Percentiles rank a stretch among this genome's conserved stretches.
phyloP scores from a whole-genome alignment of 37 sponge, comb jelly and placozoan species.

The Beroe forskalii region DNA sequence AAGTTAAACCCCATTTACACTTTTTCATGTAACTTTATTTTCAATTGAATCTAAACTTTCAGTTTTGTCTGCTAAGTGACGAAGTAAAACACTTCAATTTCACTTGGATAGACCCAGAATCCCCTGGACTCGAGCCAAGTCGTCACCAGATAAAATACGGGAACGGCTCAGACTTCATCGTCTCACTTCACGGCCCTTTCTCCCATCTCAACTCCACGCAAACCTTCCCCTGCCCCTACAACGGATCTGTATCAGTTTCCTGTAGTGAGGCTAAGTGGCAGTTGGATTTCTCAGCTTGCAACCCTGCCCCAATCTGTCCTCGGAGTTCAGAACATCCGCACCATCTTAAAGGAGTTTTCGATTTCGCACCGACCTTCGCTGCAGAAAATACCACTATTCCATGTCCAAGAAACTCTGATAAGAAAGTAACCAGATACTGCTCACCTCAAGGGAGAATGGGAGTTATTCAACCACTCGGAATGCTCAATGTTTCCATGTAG shows the following conservation, averaged over 20 bases:
- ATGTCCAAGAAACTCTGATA: background rate
- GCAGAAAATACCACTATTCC: background rate
- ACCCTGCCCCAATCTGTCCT: constrained; percentile 3
- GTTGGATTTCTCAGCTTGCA: background rate
- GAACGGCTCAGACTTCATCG: background rate
- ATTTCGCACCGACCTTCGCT: background rate
- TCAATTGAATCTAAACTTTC: no score
- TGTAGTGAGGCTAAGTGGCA: background rate
- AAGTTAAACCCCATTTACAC: no score
- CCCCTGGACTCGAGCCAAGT: no score
- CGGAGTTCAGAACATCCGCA: background rate
- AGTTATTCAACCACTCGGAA: background rate
- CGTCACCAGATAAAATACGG: background rate
- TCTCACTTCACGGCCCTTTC: background rate
- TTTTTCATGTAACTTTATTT: no score
- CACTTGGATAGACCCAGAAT: no score
- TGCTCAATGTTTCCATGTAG: background rate
- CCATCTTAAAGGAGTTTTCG: background rate
- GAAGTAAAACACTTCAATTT: background rate
- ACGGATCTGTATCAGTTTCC: background rate
- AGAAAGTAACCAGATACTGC: background rate
- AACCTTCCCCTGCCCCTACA: background rate
- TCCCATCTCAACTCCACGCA: background rate
- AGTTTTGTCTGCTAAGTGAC: background rate
- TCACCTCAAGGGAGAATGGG: background rate